phyloP scores from a whole-genome alignment of 2,888 invertebrate genomes.

The Apodemia zela region DNA sequence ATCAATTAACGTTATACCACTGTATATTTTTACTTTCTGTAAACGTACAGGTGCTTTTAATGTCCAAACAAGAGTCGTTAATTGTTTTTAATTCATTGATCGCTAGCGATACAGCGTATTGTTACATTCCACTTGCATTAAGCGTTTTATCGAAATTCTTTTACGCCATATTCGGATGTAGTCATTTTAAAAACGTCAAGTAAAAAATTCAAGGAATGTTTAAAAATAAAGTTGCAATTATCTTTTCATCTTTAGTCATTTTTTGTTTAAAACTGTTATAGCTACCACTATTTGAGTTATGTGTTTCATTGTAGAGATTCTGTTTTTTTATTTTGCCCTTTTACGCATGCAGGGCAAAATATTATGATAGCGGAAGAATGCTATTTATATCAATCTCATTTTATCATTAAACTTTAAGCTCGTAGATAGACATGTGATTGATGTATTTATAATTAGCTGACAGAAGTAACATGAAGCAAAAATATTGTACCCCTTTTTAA shows the following conservation, averaged over 20 bases:
- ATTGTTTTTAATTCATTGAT: constrained; percentile 11
- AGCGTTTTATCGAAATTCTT: constrained; percentile 10
- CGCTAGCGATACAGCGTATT: constrained; percentile 6
- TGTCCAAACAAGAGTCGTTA: constrained; percentile 13
- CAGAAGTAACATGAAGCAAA: too few species aligned
- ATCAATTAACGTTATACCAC: constrained; percentile 10
- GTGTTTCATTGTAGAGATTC: too few species aligned
- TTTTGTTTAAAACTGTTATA: background rate
- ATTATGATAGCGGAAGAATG: too few species aligned
- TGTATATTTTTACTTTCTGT: constrained; percentile 5
- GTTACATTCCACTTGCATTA: constrained; percentile 7
- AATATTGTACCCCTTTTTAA: too few species aligned
- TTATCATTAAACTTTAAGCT: too few species aligned
- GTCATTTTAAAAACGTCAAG: background rate
- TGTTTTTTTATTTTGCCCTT: too few species aligned
- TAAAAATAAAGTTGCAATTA: background rate
- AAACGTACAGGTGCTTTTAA: constrained; percentile 9
- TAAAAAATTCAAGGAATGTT: constrained; percentile 2
- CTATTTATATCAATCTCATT: too few species aligned
- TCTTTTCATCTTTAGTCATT: background rate
- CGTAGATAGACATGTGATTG: too few species aligned
- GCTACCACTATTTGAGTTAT: too few species aligned
- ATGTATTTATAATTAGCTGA: too few species aligned
- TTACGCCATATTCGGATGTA: constrained; percentile 4
- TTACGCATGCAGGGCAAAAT: too few species aligned